Percentiles rank a stretch among this genome's conserved stretches.
These are phyloP conservation scores for Brachystomella parvula DNA, from an alignment of 1,140 invertebrate genomes.

Conservation along the genomic window DNA sequence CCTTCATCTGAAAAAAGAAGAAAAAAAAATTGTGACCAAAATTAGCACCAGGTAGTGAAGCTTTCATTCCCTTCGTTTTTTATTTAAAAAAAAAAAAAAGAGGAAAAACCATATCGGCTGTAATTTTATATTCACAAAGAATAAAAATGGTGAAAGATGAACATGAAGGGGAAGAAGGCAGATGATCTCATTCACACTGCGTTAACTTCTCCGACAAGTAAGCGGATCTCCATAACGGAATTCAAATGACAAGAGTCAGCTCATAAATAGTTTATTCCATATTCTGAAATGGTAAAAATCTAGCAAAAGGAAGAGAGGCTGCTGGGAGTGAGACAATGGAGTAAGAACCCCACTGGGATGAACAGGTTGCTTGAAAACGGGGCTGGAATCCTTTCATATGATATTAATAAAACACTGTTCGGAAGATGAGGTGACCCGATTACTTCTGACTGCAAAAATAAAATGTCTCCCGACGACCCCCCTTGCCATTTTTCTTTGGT, in stretches of 20 bases:
- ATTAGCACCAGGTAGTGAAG: too few species aligned
- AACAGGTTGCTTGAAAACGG: slow-evolving; percentile 26
- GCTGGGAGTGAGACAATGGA: too few species aligned
- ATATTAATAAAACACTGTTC: not conserved
- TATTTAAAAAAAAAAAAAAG: too few species aligned
- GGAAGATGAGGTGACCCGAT: slow-evolving; percentile 6
- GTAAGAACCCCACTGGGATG: slow-evolving; percentile 13
- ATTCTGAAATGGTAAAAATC: not conserved
- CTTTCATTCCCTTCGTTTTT: too few species aligned
- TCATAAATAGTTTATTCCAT: not conserved
- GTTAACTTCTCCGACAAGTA: slow-evolving; percentile 2
- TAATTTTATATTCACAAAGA: too few species aligned
- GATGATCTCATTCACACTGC: slow-evolving; percentile 2
- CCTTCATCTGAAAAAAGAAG: slow-evolving; percentile 37
- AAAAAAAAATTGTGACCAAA: slow-evolving; percentile 18
- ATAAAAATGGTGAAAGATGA: too few species aligned
- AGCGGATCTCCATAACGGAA: not conserved
- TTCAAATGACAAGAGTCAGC: slow-evolving; percentile 5
- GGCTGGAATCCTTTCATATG: too few species aligned
- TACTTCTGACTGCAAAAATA: not conserved
- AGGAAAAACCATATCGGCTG: too few species aligned
- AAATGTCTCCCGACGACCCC: not conserved
- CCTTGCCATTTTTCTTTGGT: slow-evolving; percentile 4
- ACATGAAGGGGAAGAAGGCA: too few species aligned
- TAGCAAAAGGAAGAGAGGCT: not conserved